These are phyloP conservation scores for Eurytoma adleriae DNA, from an alignment of 2,888 invertebrate genomes.

Conservation along the genomic window DNA sequence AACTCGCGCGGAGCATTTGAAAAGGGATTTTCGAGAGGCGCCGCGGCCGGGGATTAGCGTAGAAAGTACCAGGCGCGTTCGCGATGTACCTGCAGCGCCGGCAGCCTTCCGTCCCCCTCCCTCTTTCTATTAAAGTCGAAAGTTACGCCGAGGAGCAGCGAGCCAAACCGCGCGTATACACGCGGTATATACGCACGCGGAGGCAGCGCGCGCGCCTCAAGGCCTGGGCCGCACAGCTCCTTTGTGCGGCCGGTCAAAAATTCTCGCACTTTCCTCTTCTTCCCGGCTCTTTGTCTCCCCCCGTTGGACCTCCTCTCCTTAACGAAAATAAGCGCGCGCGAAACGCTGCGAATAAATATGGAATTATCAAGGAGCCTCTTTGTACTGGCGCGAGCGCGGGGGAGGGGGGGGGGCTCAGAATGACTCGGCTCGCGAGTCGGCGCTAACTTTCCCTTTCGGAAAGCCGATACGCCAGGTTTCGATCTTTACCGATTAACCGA, in stretches of 20 bases:
- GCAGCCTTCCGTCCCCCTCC: too few relatives aligned
- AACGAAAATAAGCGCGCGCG: not conserved
- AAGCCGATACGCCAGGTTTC: not conserved
- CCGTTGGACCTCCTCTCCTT: too few relatives aligned
- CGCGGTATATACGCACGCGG: too few relatives aligned
- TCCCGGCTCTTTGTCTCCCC: not conserved
- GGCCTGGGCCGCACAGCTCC: too few relatives aligned
- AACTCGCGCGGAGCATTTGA: not conserved
- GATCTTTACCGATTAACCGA: too few relatives aligned
- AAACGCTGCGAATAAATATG: not conserved
- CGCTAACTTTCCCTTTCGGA: conserved; percentile 27
- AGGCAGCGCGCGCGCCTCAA: too few relatives aligned
- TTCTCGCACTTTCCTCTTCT: not conserved
- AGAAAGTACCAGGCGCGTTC: too few relatives aligned
- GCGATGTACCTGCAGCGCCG: too few relatives aligned
- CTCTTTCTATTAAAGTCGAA: too few relatives aligned
- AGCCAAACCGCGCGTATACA: too few relatives aligned
- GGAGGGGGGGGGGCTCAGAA: not conserved
- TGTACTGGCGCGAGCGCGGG: not conserved
- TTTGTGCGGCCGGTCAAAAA: too few relatives aligned
- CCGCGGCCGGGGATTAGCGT: not conserved
- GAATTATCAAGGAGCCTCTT: conserved; percentile 15
- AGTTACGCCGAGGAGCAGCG: too few relatives aligned
- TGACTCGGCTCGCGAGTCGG: not conserved
- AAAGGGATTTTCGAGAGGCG: not conserved